These are phyloP conservation scores for Lucilia cuprina DNA, from an alignment of 1,140 invertebrate species.

Conservation along the genomic window DNA sequence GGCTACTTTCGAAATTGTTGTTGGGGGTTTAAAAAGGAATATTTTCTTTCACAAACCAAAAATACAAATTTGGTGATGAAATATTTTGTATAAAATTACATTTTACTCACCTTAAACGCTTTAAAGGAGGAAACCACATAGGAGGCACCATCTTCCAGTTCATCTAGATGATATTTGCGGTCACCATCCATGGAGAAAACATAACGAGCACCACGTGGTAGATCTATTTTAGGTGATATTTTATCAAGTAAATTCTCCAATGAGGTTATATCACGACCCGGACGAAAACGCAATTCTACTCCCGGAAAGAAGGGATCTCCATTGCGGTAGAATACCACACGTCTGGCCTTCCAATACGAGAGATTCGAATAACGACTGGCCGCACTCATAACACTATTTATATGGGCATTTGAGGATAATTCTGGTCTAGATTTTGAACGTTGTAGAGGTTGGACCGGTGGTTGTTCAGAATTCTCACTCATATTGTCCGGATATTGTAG, in stretches of 20 bases:
- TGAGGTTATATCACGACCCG: conserved; percentile 84
- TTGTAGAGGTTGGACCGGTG: conserved; percentile 56
- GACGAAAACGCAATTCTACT: conserved; percentile 86
- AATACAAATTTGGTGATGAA: not conserved
- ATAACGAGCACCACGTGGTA: conserved; percentile 84
- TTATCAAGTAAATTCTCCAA: conserved; percentile 86
- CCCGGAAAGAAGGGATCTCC: conserved; percentile 91
- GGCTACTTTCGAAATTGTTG: not conserved
- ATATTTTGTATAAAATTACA: not conserved
- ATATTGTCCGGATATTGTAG: conserved; percentile 57
- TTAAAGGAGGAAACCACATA: conserved; percentile 92
- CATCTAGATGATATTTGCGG: conserved; percentile 81
- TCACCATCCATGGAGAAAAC: conserved; percentile 91
- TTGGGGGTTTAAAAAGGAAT: not conserved
- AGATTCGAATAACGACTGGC: conserved; percentile 77
- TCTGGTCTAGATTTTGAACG: conserved; percentile 61
- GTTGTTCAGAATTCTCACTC: conserved; percentile 61
- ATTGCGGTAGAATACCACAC: conserved; percentile 92
- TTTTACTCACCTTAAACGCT: conserved; percentile 81
- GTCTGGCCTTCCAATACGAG: conserved; percentile 83
- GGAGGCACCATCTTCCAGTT: conserved; percentile 86
- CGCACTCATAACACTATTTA: conserved; percentile 54
- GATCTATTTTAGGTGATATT: conserved; percentile 80
- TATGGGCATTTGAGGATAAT: conserved; percentile 45
- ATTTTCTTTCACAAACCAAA: not conserved